phyloP scores from a whole-genome alignment of 2,888 invertebrate genomes.

The Carabus problematicus region DNA sequence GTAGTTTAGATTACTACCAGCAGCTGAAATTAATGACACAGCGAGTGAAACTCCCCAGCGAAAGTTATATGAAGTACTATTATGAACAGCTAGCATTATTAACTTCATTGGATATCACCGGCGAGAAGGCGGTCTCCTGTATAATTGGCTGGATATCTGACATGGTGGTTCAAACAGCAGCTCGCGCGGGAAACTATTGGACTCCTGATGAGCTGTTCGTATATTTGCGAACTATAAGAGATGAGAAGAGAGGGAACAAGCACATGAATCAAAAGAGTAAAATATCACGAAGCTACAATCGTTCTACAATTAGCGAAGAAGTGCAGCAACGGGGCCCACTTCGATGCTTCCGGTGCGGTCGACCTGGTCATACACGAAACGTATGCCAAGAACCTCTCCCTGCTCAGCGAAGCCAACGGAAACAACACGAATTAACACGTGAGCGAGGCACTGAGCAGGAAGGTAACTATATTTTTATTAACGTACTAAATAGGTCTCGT shows the following conservation, averaged over 20 bases:
- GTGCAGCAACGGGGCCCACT: too few relatives aligned
- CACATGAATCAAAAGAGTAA: conserved; percentile 1
- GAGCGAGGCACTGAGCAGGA: too few relatives aligned
- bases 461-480: too few relatives aligned
- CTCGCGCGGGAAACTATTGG: conserved; percentile 13
- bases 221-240: conserved; percentile 13
- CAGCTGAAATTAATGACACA: conserved; percentile 44
- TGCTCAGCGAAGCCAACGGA: too few relatives aligned
- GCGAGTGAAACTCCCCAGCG: background rate
- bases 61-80: conserved; percentile 11
- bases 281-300: too few relatives aligned
- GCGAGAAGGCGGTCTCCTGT: conserved; percentile 18
- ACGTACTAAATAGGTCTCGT: background rate
- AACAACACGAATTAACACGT: background rate
- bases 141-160: conserved; percentile 17
- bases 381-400: too few relatives aligned
- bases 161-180: conserved; percentile 8
- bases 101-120: conserved; percentile 5
- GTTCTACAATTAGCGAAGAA: too few relatives aligned
- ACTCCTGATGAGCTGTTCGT: conserved; percentile 13
- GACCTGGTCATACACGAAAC: background rate
- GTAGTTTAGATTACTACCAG: conserved; percentile 45
- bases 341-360: background rate
- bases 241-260: background rate
- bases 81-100: conserved; percentile 20